Evolutionary conservation across 2,888 invertebrate genomes (phyloP).

Genomic region (Thereva nobilitata): DNA sequence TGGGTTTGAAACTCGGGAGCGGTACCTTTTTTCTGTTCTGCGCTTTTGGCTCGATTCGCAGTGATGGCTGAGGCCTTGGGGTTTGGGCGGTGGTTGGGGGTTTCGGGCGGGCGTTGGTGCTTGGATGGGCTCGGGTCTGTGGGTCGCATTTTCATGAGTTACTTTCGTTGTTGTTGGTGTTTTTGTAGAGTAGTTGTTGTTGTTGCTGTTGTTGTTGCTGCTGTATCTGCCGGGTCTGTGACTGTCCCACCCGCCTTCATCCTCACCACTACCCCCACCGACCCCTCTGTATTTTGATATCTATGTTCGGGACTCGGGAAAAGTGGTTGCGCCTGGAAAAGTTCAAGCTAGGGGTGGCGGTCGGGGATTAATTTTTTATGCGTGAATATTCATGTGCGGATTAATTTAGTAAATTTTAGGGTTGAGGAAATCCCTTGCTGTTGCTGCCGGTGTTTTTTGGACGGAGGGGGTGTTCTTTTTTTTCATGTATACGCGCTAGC

Average conservation of each 20-base stretch:
- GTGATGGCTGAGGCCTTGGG: too few relatives aligned
- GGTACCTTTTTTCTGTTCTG: slow-evolving; percentile 36
- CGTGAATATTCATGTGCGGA: slow-evolving; percentile 41
- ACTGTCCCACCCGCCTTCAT: too few relatives aligned
- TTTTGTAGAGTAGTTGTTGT: background rate
- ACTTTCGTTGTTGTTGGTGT: slow-evolving; percentile 28
- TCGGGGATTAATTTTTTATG: slow-evolving; percentile 40
- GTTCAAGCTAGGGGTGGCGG: slow-evolving; percentile 19
- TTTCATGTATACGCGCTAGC: background rate
- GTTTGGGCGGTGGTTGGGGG: background rate
- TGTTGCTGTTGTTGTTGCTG: background rate
- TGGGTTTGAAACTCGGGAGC: slow-evolving; percentile 33
- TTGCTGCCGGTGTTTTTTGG: background rate
- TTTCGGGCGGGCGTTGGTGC: background rate
- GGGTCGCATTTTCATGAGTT: slow-evolving; percentile 34
- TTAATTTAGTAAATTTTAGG: slow-evolving; percentile 40
- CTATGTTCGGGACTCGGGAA: background rate
- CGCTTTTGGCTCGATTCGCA: slow-evolving; percentile 31
- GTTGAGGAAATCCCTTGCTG: slow-evolving; percentile 35
- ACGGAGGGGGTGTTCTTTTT: background rate
- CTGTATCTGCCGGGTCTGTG: background rate
- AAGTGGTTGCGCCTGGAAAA: slow-evolving; percentile 17
- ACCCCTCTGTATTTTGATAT: background rate
- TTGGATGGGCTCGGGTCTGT: background rate
- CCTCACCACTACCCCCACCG: too few relatives aligned